Conservation (phyloP, 2,113 vertebrate species). For the Jaculus jaculus region DNA sequence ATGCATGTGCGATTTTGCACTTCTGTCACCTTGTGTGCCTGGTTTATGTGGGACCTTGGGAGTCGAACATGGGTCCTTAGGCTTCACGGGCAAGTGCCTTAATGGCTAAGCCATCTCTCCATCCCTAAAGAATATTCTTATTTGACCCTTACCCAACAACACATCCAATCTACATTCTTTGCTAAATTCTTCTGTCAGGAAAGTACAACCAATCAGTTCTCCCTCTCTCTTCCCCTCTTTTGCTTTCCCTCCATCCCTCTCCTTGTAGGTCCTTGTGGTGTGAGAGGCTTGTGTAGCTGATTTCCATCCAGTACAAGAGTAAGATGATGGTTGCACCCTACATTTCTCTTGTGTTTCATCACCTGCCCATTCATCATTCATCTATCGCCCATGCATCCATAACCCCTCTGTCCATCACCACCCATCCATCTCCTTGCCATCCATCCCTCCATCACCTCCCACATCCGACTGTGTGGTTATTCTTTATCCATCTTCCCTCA, state of each 20-base stretch:
- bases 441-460: fast-evolving
- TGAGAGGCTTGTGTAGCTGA: not conserved
- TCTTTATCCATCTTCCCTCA: no score
- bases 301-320: not conserved
- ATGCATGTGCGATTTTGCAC: no score
- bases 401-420: not conserved
- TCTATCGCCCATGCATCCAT: no score
- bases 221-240: no score
- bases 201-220: not conserved
- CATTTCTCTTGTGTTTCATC: not conserved
- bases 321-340: not conserved
- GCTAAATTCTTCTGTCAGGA: not conserved
- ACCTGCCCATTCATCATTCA: not conserved
- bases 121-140: not conserved
- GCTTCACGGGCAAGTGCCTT: no score
- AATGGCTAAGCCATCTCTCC: no score
- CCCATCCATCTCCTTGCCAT: not conserved
- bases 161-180: not conserved
- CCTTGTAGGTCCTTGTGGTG: not conserved
- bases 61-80: no score
- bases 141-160: not conserved
- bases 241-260: no score
- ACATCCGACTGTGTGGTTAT: not conserved
- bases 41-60: no score
- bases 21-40: no score